Base-by-base conservation (phyloP, 2,888 invertebrate species). In the Himalopsyche anomala region DNA sequence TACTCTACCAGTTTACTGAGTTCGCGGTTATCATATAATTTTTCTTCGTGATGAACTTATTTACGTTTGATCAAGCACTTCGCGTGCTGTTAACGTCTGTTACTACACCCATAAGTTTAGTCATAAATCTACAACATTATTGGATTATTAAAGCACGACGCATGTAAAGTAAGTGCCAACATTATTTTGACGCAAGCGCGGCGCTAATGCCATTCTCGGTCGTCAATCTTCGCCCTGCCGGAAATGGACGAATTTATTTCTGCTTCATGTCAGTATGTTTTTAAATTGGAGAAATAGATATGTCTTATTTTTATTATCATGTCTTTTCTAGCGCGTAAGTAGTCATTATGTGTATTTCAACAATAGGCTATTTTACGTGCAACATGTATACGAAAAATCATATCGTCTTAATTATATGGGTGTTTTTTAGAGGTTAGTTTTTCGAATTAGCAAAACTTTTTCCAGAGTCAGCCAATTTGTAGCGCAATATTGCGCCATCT, bases 191-290 rank as follows among this genome's bases (percentile, higher is more conserved):
- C 4, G 4, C 19, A 2, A 11, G 19, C 28, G 62, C 17, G 62
- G 62, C 19, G 62, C 62, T 62, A 62, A 8, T 0, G 9, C 62
- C 62, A 19, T 19, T 19, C 19, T 19, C 11, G 62, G 62, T 62
- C 62, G 62, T 62, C 62, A 62, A 62, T 62, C 62, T 62, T 62
- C 62, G 62, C 62, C 62, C 6, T 62, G 62, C 19, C 62, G 62
- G 62, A 62, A 62, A 62, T 62, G 62, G 62, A 62, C 62, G 62
- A 62, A 62, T 28, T n/a, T 28, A 62, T 62, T 62, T 62, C 28
- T 8, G 2, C 19, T 19, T 11, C 62, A 19, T n/a, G 19, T 8
- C n/a, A 62, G 3, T 19, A 8, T 62, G 3, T 19, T 1, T 62
- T n/a, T n/a, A 62, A 62, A 28, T 19, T 9, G 62, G 62, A 19